Evolutionary conservation across 2,797 vertebrate species (phyloP), one percentile per base, ranked within the genome.

Genomic region (Hypotaenidia philippensis): DNA sequence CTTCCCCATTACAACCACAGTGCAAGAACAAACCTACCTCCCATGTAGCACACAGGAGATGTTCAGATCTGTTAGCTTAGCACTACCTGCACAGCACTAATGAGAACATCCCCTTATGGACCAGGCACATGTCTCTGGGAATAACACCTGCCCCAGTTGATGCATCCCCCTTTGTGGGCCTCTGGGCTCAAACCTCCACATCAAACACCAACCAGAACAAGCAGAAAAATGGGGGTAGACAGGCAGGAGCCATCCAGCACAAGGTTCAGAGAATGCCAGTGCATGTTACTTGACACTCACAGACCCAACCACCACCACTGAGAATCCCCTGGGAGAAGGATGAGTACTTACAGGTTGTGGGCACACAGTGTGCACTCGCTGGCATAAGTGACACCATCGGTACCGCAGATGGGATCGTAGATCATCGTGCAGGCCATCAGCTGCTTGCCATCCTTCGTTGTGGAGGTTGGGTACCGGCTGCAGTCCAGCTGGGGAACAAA

Each of bases 401-500:
- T 96, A 71, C 78, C 93, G 0, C 97, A 97, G 52, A 97, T 8
- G 0, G 86, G 96, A 26, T 23, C 5, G 1, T 96, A 96, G 79
- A 96, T 89, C 81, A 82, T 92, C 0, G 91, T 85, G 74, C 97
- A 97, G 68, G 22, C 66, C 66, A 97, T 3, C 57, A 87, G 3
- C 53, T 84, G 10, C 1, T 1, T 87, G 80, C 78, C 92, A 0
- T 90, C 87, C 19, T 96, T 3, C 52, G 72, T 36, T 0, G 2
- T 61, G 50, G 52, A 8, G 11, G 14, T 9, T 69, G 0, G 22
- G 82, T 57, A 96, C n/a, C 0, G 61, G 75, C 90, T 93, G 90
- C 97, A 97, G 94, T 95, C 7, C 6, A 96, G 75, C 97, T 97
- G 91, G 21, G 47, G 21, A 52, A 25, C 66, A 83, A 86, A 84